These are phyloP conservation scores for Neotragus pygmaeus DNA, from an alignment of 2,113 vertebrate genomes.

Conservation along the genomic window DNA sequence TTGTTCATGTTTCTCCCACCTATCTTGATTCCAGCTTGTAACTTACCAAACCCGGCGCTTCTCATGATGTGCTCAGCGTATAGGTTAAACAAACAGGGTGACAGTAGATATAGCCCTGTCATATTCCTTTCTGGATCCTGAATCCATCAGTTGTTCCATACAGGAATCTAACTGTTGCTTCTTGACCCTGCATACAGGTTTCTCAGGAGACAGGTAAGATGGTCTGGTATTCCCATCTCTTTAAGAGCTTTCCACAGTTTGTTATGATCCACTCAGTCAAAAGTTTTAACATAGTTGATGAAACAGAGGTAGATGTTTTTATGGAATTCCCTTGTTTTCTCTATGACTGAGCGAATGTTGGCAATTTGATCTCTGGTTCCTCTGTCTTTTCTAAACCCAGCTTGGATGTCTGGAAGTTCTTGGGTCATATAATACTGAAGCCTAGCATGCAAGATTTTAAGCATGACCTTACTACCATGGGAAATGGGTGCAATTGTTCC, in stretches of 20 bases:
- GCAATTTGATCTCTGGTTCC: background rate
- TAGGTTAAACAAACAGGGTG: background rate
- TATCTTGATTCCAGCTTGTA: background rate
- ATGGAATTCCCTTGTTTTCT: background rate
- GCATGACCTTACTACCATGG: background rate
- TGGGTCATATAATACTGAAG: background rate
- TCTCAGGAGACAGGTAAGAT: background rate
- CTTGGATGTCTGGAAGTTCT: background rate
- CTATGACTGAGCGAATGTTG: background rate
- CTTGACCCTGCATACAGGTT: background rate
- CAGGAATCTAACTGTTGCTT: background rate
- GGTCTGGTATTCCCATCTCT: background rate
- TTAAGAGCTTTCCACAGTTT: background rate
- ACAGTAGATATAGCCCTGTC: background rate
- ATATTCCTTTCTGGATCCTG: background rate
- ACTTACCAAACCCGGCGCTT: fast-evolving
- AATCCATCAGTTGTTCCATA: background rate
- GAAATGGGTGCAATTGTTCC: background rate
- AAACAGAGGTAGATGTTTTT: background rate
- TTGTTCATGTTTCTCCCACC: background rate
- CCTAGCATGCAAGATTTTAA: background rate
- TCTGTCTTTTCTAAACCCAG: background rate
- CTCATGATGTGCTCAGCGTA: background rate
- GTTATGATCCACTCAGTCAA: background rate
- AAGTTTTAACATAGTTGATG: background rate